Percentiles rank a stretch among this genome's conserved stretches.
These are phyloP conservation scores for Oreochromis grahami DNA, from an alignment of 2,797 vertebrate species.

Conservation along the genomic window DNA sequence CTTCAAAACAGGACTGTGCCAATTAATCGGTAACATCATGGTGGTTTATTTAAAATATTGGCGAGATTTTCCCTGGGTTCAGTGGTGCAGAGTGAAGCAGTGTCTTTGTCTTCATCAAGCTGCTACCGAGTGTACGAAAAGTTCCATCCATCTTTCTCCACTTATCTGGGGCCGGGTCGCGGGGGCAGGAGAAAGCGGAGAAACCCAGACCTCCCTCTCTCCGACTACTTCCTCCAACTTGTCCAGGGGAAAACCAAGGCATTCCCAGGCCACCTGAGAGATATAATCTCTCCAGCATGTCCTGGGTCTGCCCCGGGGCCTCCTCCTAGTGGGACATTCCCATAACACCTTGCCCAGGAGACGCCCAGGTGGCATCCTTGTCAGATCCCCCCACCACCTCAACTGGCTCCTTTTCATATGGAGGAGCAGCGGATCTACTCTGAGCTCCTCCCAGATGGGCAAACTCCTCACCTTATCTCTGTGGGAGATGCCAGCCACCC, in stretches of 20 bases:
- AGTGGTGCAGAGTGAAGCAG: not conserved
- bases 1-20: not conserved
- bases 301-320: rapidly evolving
- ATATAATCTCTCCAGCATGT: not conserved
- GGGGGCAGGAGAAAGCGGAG: rapidly evolving
- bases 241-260: not conserved
- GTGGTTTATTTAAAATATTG: not conserved
- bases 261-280: not conserved
- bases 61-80: not conserved
- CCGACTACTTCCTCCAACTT: rapidly evolving
- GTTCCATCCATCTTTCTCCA: not conserved
- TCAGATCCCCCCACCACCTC: not conserved
- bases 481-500: not conserved
- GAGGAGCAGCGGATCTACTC: not conserved
- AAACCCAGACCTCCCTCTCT: not conserved
- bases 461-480: not conserved
- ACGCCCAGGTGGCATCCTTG: not conserved
- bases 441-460: not conserved
- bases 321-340: not conserved
- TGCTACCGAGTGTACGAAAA: rapidly evolving
- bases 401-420: not conserved
- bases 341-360: not conserved
- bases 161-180: rapidly evolving
- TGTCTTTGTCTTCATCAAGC: not conserved
- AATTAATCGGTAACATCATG: rapidly evolving